Evolutionary conservation across 1,140 invertebrate species (phyloP), one percentile per base, ranked within the genome.

Genomic region (Lepidurus couesii): DNA sequence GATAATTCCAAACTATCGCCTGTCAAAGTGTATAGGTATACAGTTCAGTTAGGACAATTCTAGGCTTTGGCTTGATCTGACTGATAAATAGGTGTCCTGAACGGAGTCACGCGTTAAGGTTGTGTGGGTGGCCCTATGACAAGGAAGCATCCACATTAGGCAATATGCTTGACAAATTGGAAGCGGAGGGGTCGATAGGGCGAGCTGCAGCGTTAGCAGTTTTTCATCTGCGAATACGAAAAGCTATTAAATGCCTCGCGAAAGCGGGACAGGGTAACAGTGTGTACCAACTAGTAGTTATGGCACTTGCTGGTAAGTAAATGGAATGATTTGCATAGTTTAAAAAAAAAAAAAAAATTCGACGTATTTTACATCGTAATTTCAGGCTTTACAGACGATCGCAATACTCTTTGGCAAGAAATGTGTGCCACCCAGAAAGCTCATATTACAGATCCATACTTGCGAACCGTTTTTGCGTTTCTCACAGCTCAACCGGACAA

Each of bases 391-490:
- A 92, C 91, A 65, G 92, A 95, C 81, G 92, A 96, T 83, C 88
- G 89, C 84, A 91, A 89, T 82, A 90, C 91, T 2, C 87, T 95
- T 83, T 98, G 94, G 93, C 73, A 89, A 78, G 92, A 92, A 87
- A 91, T 91, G 80, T 96, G 94, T 83, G 86, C 87, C 1, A 87
- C 86, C 47, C 89, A 93, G 3, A 88, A 89, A 80, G 86, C 87
- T 80, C 90, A 92, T 82, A 87, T 98, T 34, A 88, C 88, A 7
- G 92, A 97, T 88, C 93, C 96, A 1, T 97, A 98, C 87, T 88
- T 98, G 45, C 88, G 94, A 82, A 94, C 94, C 1, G 92, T 96
- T 82, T 97, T 98, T 88, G 90, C 92, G 42, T 98, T 98, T 86
- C 88, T 98, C 11, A 94, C 95, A 0, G 90, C 92, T 73, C 90